phyloP scores from a whole-genome alignment of 2,113 vertebrate genomes.

The Amphilophus citrinellus region DNA sequence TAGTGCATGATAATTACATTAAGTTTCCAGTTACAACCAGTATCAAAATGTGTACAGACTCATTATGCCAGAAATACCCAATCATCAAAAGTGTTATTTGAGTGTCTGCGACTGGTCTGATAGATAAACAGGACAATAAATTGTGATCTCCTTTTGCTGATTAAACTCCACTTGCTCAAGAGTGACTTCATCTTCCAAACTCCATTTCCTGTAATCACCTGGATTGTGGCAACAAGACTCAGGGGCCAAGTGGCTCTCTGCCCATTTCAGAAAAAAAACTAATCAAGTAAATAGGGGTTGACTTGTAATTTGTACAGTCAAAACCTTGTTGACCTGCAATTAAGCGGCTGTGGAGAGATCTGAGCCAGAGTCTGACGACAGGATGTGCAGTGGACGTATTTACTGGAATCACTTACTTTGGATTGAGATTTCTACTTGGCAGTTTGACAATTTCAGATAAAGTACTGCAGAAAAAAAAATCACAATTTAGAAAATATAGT shows the following conservation, averaged over 20 bases:
- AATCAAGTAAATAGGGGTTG: conserved; percentile 60
- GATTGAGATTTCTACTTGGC: background rate
- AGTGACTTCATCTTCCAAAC: conserved; percentile 33
- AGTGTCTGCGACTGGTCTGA: conserved; percentile 5
- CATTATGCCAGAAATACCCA: background rate
- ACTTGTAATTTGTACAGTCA: conserved; percentile 62
- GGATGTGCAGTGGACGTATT: conserved; percentile 5
- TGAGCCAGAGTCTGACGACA: conserved; percentile 13
- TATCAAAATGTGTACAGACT: background rate
- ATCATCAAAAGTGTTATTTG: conserved; percentile 14
- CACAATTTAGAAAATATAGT: background rate
- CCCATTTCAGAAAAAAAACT: conserved; percentile 36
- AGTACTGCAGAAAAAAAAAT: background rate
- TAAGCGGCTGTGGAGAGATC: conserved; percentile 26
- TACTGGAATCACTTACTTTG: conserved; percentile 14
- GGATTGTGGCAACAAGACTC: conserved; percentile 11
- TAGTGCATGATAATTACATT: background rate
- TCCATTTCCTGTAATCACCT: conserved; percentile 55
- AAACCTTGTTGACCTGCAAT: conserved; percentile 53
- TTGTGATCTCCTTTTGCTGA: conserved; percentile 24
- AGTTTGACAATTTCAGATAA: background rate
- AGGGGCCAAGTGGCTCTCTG: conserved; percentile 43
- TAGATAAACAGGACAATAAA: conserved; percentile 11
- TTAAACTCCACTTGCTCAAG: conserved; percentile 20
- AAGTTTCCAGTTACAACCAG: background rate